These are phyloP conservation scores for Oceanites oceanicus DNA, from an alignment of 2,113 vertebrate genomes.

Conservation along the genomic window DNA sequence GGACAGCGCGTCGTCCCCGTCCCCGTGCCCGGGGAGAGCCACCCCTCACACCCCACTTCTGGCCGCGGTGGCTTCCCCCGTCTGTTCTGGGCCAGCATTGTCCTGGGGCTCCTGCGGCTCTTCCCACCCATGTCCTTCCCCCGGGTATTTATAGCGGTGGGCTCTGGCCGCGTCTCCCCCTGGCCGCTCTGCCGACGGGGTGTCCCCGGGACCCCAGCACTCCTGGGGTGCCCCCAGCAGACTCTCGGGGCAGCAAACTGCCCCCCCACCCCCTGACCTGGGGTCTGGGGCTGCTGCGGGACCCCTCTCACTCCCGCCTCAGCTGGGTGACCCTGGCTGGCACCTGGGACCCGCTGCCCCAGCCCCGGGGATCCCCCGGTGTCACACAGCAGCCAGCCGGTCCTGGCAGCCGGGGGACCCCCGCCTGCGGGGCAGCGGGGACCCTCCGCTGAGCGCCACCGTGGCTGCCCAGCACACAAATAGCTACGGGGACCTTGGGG, in stretches of 20 bases:
- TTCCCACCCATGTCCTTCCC: neutral
- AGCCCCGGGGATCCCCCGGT: neutral
- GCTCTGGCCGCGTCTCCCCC: neutral
- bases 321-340: neutral
- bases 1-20: neutral
- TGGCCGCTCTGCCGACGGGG: fast-evolving
- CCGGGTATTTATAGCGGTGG: neutral
- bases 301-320: neutral
- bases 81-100: neutral
- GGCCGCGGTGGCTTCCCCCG: neutral
- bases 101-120: neutral
- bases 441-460: neutral
- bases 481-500: neutral
- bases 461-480: neutral
- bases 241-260: neutral
- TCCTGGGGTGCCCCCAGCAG: neutral
- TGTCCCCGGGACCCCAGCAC: neutral
- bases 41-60: neutral
- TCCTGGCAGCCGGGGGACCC: neutral
- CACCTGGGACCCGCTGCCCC: neutral
- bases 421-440: neutral
- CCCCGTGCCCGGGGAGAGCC: neutral
- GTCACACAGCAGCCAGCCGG: neutral
- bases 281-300: neutral
- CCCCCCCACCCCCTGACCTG: neutral